Evolutionary conservation across 2,113 vertebrate genomes (phyloP).

Genomic region (Gobius niger): DNA sequence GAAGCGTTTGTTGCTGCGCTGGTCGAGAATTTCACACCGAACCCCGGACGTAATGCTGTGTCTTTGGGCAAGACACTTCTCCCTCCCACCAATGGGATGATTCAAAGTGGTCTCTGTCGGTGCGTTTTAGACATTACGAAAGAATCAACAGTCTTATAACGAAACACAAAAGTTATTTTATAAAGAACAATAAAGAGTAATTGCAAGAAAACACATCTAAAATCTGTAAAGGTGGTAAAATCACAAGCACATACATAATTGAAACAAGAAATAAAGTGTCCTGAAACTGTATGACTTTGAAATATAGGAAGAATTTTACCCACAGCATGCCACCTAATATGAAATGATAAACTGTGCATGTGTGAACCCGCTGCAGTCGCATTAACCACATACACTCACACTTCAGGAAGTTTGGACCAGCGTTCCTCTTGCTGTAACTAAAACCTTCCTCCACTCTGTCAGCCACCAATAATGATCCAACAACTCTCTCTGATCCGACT

Average conservation of each 20-base stretch:
- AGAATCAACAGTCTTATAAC: too few relatives aligned
- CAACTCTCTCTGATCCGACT: neutral
- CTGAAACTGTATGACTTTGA: too few relatives aligned
- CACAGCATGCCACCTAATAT: neutral
- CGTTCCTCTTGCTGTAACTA: too few relatives aligned
- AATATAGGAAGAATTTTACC: neutral
- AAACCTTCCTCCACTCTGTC: conserved; percentile 32
- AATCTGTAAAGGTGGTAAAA: too few relatives aligned
- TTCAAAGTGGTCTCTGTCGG: neutral
- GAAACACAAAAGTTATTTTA: too few relatives aligned
- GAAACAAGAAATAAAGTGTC: too few relatives aligned
- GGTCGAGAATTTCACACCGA: neutral
- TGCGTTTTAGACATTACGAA: too few relatives aligned
- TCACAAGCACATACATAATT: too few relatives aligned
- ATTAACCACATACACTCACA: conserved; percentile 32
- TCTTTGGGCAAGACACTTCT: neutral
- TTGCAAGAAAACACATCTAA: too few relatives aligned
- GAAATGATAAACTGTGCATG: conserved; percentile 6
- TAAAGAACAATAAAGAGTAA: too few relatives aligned
- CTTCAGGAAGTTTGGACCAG: conserved; percentile 47
- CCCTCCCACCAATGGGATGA: neutral
- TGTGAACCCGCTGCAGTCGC: conserved; percentile 21
- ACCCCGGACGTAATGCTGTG: neutral
- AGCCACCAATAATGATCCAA: neutral
- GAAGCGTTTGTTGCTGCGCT: too few relatives aligned